phyloP scores from a whole-genome alignment of 1,140 invertebrate species.

The Drosophila kikkawai region DNA sequence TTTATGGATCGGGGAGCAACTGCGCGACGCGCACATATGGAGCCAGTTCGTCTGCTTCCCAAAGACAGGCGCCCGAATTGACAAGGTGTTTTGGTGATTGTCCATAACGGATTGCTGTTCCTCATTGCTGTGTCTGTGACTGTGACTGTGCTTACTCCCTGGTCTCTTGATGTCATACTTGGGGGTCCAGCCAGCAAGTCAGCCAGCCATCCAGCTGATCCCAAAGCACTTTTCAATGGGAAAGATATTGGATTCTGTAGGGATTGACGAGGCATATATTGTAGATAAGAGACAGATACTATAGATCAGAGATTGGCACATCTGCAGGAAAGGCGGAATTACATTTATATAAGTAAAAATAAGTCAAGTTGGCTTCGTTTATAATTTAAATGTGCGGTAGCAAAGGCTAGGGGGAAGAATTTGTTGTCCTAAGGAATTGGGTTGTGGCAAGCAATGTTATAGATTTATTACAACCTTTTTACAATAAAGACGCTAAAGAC shows the following conservation, averaged over 20 bases:
- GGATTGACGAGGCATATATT: neutral
- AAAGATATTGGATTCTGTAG: neutral
- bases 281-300: neutral
- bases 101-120: slow-evolving; percentile 50
- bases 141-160: neutral
- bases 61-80: slow-evolving; percentile 62
- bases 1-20: slow-evolving; percentile 75
- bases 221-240: neutral
- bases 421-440: no score
- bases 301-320: neutral
- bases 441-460: no score
- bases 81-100: slow-evolving; percentile 60
- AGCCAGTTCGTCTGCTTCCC: slow-evolving; percentile 61
- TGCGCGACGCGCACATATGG: slow-evolving; percentile 58
- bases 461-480: no score
- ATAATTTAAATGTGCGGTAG: no score
- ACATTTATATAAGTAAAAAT: neutral
- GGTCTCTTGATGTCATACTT: slow-evolving; percentile 30
- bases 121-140: slow-evolving; percentile 31
- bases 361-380: no score
- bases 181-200: slow-evolving; percentile 5
- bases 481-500: no score
- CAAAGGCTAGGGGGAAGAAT: no score
- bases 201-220: slow-evolving; percentile 22
- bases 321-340: neutral